Base-by-base conservation (phyloP, 1,140 invertebrate species). In the Caerostris darwini region DNA sequence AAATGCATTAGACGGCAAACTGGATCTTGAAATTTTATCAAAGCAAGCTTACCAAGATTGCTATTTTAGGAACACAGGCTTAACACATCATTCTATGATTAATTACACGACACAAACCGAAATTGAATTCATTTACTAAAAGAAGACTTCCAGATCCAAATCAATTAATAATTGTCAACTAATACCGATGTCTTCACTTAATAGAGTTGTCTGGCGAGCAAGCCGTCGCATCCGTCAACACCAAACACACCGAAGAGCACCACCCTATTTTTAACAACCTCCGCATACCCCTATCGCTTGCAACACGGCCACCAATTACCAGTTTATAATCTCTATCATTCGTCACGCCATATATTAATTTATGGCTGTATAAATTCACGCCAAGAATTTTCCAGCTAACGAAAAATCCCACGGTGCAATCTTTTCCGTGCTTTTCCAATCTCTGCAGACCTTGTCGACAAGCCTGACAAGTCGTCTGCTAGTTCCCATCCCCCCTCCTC, bases 331-430 rank as follows among this genome's bases (percentile, higher is more conserved):
- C 71, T 53, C 71, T 12, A 12, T 50, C 71, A 77, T 77, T 77
- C 53, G 71, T 77, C 83, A 56, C n/a, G 54, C 54, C 57, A 85
- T 85, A 85, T 12, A 85, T 59, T 85, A 59, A 85, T 85, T 85
- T 85, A 85, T 59, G 8, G 83, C 56, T 59, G n/a, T 85, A 85
- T 85, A 85, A 85, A 85, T 85, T 85, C 83, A 85, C 83, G 57
- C 83, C 83, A 57, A 85, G 34, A 67, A 67, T 57, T 53, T 77
- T 34, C 8, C 71, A 77, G 71, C 71, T 53, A 50, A 77, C 54
- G 57, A 7, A 85, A 12, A 58, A 85, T 12, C 64, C n/a, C 56
- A 19, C 8, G 19, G 17, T 59, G 10, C 57, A 58, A 82, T 58
- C 83, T 58, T 85, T 19, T 58, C 50, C 83, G 17, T 34, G 54